These are phyloP conservation scores for Drosophila lacteicornis DNA, from an alignment of 1,140 invertebrate genomes.

Conservation along the genomic window DNA sequence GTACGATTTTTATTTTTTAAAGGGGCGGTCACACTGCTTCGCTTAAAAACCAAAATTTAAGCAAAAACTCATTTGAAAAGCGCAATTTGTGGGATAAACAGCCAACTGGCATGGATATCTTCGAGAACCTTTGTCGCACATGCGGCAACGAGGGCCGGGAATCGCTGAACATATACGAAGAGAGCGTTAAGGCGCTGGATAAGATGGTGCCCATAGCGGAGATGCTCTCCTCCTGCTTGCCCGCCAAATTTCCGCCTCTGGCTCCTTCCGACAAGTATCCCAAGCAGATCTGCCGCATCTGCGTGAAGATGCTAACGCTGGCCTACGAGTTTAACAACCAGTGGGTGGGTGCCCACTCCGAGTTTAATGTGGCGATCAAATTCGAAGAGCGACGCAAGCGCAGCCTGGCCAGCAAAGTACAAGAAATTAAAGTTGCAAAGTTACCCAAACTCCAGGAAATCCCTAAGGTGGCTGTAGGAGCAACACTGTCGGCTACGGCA, in stretches of 20 bases:
- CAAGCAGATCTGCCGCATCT: constrained; percentile 66
- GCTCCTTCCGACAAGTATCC: constrained; percentile 55
- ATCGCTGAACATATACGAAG: constrained; percentile 45
- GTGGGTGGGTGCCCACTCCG: constrained; percentile 53
- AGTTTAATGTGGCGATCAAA: constrained; percentile 68
- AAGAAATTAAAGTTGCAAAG: background rate
- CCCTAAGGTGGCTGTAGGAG: too few species aligned
- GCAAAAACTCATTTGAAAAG: background rate
- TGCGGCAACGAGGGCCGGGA: constrained; percentile 71
- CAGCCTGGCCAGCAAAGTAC: constrained; percentile 15
- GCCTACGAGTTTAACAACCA: constrained; percentile 61
- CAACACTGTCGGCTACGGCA: background rate
- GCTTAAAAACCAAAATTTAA: constrained; percentile 5
- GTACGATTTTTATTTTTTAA: too few species aligned
- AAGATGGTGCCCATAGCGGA: constrained; percentile 37
- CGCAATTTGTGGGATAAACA: too few species aligned
- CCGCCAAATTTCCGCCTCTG: constrained; percentile 30
- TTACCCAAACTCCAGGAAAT: background rate
- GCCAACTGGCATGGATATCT: constrained; percentile 61
- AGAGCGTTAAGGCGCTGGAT: constrained; percentile 7
- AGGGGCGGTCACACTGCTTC: background rate
- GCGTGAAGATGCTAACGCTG: constrained; percentile 56
- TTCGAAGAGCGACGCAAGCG: constrained; percentile 61
- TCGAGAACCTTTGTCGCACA: constrained; percentile 72
- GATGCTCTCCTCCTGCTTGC: constrained; percentile 41